Evolutionary conservation across 2,797 vertebrate species (phyloP), one percentile per base, ranked within the genome.

Genomic region (Oryzias sinensis): DNA sequence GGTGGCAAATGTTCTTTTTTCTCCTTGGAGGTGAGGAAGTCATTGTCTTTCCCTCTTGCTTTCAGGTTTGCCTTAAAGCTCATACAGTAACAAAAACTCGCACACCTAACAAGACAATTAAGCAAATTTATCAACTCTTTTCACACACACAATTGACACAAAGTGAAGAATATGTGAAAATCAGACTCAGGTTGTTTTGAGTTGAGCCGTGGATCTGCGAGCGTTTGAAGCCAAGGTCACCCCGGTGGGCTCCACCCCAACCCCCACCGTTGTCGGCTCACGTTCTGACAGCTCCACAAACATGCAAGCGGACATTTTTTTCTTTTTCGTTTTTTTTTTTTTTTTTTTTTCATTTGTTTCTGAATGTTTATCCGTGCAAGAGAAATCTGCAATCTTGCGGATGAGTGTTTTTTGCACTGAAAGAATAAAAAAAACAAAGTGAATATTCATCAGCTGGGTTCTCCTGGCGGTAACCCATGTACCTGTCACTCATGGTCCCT

Each of bases 371-470:
- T 69, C 81, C 6, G 4, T 41, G 33, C 14, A 16, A 54, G 61
- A 65, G 61, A 62, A 76, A 77, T 61, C 57, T 37, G 69, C 75
- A 63, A 69, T 45, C 59, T 49, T 59, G 56, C 14, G 7, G 22
- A 55, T 71, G 60, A 53, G 42, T 8, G 1, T 18, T 50, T 37
- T 59, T 49, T 56, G 41, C 13, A 8, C 50, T 50, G 13, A 56
- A 41, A 44, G 44, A 52, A 43, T 58, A 59, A 81, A 84, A 65
- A 75, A 60, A 59, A 80, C 83, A 65, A 75, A 60, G 77, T 83
- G 85, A 85, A 90, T 90, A 89, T 89, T 88, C 83, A 90, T 86
- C 72, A 85, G 77, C 56, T 72, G 65, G 75, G 65, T 74, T 49
- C 18, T 52, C 47, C 59, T 74, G 80, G 79, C 77, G 65, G 81